A percentile compares a stretch with the other conserved stretches of the same genome.
phyloP scores from a whole-genome alignment of 2,797 vertebrate genomes.

The Melanotaenia trifasciata region DNA sequence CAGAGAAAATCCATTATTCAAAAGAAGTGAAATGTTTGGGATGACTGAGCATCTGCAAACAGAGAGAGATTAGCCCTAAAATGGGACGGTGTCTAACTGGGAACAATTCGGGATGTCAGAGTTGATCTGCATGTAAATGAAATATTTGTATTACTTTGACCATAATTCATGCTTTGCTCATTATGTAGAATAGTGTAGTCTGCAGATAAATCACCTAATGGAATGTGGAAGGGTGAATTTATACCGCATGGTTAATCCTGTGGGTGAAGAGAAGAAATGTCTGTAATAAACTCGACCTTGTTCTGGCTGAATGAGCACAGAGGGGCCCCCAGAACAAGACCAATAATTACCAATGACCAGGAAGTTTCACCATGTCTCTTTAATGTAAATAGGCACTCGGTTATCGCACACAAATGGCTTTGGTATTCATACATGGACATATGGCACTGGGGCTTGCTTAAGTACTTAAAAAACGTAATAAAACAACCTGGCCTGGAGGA shows the following conservation, averaged over 20 bases:
- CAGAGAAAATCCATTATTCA: conserved; percentile 77
- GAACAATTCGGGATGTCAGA: conserved; percentile 70
- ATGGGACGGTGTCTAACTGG: conserved; percentile 62
- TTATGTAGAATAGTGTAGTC: conserved; percentile 68
- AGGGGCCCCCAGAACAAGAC: conserved; percentile 50
- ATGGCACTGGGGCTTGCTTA: conserved; percentile 59
- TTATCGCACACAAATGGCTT: conserved; percentile 68
- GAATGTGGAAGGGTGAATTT: conserved; percentile 65
- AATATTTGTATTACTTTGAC: conserved; percentile 73
- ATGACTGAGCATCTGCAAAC: conserved; percentile 77
- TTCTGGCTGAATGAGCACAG: conserved; percentile 49
- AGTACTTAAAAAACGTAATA: conserved; percentile 61
- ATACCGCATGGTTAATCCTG: conserved; percentile 60
- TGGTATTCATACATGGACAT: conserved; percentile 69
- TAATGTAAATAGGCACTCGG: conserved; percentile 80
- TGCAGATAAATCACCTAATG: conserved; percentile 67
- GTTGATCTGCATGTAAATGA: conserved; percentile 77
- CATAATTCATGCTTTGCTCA: conserved; percentile 74
- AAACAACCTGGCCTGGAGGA: conserved; percentile 47
- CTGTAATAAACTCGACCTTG: conserved; percentile 66
- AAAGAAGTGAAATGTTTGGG: conserved; percentile 73
- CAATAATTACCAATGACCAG: conserved; percentile 72
- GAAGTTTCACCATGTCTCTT: conserved; percentile 72
- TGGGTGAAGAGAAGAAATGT: conserved; percentile 53
- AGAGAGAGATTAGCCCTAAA: conserved; percentile 72